A percentile compares a stretch with the other conserved stretches of the same genome.
phyloP scores from a whole-genome alignment of 2,888 invertebrate species.

The Loripinus fragilis region DNA sequence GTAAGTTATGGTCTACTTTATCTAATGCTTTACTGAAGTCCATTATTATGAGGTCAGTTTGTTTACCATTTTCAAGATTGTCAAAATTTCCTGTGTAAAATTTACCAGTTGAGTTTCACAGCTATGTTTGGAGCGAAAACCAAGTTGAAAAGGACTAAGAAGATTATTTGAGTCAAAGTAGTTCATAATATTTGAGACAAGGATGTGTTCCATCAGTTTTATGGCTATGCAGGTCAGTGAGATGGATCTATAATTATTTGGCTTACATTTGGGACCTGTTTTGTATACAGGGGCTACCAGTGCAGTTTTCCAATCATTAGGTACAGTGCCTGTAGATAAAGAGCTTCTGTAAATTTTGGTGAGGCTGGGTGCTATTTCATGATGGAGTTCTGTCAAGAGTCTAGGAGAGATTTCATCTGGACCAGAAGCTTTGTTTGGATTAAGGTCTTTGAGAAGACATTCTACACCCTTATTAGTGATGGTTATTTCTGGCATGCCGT shows the following conservation, averaged over 20 bases:
- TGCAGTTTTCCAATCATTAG: background rate
- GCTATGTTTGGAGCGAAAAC: constrained; percentile 24
- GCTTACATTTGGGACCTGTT: background rate
- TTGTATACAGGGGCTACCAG: background rate
- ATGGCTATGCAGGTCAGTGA: background rate
- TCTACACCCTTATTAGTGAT: background rate
- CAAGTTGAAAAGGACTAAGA: constrained; percentile 20
- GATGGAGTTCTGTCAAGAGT: too few relatives aligned
- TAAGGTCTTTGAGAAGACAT: background rate
- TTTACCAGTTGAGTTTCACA: background rate
- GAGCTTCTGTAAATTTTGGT: background rate
- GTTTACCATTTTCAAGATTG: constrained; percentile 9
- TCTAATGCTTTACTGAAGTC: constrained; percentile 20
- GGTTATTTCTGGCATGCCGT: background rate
- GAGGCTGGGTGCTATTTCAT: background rate
- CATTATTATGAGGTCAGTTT: constrained; percentile 10
- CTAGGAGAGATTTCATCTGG: background rate
- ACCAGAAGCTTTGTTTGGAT: constrained; percentile 1
- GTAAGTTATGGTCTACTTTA: constrained; percentile 22
- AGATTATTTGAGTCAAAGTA: background rate
- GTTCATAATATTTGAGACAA: background rate
- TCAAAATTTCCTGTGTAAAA: constrained; percentile 17
- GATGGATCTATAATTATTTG: background rate
- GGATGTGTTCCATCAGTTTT: background rate
- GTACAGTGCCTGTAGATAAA: background rate